Conservation (phyloP, 1,140 invertebrate species). For the Dufourea novaeangliae region DNA sequence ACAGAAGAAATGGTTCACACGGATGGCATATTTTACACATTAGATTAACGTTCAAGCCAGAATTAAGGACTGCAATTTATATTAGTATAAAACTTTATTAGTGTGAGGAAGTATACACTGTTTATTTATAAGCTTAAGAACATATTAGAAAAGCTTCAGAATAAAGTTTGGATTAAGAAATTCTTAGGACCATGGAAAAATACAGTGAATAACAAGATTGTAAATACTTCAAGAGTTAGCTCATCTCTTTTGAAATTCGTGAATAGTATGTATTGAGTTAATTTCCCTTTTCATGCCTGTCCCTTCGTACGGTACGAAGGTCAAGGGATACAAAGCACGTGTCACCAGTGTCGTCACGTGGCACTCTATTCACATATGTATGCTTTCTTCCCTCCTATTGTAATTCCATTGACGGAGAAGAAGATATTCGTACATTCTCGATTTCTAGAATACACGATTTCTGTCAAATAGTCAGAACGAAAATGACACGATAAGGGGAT, state of each 20-base stretch:
- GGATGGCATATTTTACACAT: too few relatives aligned
- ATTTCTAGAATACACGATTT: background rate
- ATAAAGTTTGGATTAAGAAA: too few relatives aligned
- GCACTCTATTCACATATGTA: conserved; percentile 42
- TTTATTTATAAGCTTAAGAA: too few relatives aligned
- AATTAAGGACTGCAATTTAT: too few relatives aligned
- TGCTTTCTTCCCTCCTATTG: conserved; percentile 23
- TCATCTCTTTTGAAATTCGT: background rate
- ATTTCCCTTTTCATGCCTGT: conserved; percentile 12
- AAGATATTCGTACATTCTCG: background rate
- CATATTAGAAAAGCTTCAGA: too few relatives aligned
- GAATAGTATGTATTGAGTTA: conserved; percentile 1
- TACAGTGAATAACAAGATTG: background rate
- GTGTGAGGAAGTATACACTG: too few relatives aligned
- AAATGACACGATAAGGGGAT: too few relatives aligned
- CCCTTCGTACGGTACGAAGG: conserved; percentile 10
- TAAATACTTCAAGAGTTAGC: background rate
- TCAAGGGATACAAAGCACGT: conserved; percentile 42
- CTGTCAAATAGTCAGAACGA: too few relatives aligned
- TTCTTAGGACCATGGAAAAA: background rate
- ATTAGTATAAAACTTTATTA: too few relatives aligned
- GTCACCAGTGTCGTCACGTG: conserved; percentile 50
- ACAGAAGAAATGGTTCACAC: too few relatives aligned
- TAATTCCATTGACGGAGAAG: background rate
- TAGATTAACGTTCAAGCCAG: too few relatives aligned